Percentiles rank a stretch among this genome's conserved stretches.
These are phyloP conservation scores for Neolamprologus sp. DNA, from an alignment of 2,113 vertebrate genomes.

Conservation along the genomic window DNA sequence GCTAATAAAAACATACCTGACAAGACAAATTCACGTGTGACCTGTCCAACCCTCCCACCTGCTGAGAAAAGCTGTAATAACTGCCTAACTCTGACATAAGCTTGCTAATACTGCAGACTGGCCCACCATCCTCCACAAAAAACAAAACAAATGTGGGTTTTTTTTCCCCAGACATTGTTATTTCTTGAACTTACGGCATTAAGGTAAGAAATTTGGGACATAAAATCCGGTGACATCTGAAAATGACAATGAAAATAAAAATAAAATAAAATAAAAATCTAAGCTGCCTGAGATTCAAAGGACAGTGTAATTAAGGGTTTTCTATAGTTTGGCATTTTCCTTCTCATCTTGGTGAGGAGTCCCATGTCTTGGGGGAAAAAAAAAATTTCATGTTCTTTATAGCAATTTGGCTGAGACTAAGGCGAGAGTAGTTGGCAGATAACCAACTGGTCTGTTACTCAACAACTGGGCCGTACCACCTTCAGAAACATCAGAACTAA, in stretches of 20 bases:
- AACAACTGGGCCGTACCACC: not conserved
- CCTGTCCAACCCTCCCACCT: not conserved
- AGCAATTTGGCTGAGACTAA: not conserved
- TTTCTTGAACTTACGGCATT: constrained; percentile 19
- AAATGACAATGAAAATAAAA: not conserved
- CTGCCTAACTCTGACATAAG: not conserved
- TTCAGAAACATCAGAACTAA: constrained; percentile 17
- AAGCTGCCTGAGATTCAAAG: not conserved
- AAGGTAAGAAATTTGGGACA: not conserved
- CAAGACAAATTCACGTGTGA: not conserved
- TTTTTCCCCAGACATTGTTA: not conserved
- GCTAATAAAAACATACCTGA: not conserved
- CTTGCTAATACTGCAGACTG: not conserved
- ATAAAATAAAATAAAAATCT: not conserved
- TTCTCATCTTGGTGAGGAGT: not conserved
- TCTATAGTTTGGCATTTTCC: not conserved
- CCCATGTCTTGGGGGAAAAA: not conserved
- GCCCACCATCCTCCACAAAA: not conserved
- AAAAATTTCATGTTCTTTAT: not conserved
- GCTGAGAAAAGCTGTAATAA: not conserved
- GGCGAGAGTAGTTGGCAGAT: not conserved
- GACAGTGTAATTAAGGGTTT: not conserved
- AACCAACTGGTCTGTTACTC: not conserved
- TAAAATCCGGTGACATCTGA: constrained; percentile 23
- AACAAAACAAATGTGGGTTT: not conserved